These are phyloP conservation scores for Actinia equina DNA, from an alignment of 64 coral and sea anemone genomes.

Conservation along the genomic window DNA sequence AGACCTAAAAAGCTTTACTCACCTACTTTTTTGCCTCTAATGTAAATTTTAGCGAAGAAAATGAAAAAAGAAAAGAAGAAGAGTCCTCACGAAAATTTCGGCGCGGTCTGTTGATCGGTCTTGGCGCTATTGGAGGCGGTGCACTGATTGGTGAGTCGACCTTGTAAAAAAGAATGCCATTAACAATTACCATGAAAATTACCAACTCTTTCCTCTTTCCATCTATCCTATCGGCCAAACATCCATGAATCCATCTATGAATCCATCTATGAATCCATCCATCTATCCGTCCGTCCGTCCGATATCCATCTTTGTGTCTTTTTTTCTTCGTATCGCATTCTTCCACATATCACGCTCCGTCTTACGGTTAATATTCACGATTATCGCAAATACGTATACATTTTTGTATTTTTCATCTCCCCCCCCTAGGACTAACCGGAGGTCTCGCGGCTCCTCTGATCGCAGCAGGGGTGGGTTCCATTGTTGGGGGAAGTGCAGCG, in stretches of 20 bases:
- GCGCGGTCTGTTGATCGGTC: slow-evolving; percentile 40
- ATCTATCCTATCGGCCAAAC: neutral
- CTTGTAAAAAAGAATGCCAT: neutral
- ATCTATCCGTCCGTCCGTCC: no score
- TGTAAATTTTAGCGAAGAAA: slow-evolving; percentile 28
- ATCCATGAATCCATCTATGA: neutral
- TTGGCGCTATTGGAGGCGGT: slow-evolving; percentile 62
- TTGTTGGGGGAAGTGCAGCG: slow-evolving; percentile 49
- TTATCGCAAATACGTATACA: no score
- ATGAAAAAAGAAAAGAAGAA: slow-evolving; percentile 42
- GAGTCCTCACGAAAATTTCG: slow-evolving; percentile 11
- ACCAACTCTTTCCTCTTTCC: no score
- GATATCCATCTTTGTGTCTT: neutral
- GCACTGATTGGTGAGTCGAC: slow-evolving; percentile 32
- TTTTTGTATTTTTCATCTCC: neutral
- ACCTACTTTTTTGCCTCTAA: no score
- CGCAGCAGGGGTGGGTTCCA: slow-evolving; percentile 49
- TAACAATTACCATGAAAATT: no score
- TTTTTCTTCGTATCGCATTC: neutral
- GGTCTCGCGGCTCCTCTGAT: slow-evolving; percentile 66
- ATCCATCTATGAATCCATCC: no score
- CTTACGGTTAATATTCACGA: no score
- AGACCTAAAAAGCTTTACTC: neutral
- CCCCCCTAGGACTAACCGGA: slow-evolving; percentile 40
- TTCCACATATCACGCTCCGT: neutral